phyloP scores from a whole-genome alignment of 1,140 invertebrate genomes.

The Archegozetes longisetosus region DNA sequence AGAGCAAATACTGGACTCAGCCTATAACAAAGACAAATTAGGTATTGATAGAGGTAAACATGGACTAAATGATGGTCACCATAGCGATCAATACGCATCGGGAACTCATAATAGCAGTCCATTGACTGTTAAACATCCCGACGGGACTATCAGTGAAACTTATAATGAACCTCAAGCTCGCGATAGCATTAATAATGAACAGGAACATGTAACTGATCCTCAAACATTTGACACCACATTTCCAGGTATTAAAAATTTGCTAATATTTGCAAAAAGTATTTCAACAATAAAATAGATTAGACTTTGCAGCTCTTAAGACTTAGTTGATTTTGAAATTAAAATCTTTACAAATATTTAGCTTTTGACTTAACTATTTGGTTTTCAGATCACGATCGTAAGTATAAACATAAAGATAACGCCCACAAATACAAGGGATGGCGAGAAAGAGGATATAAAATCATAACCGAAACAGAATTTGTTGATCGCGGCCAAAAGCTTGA shows the following conservation, averaged over 20 bases:
- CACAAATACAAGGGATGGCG: conserved; percentile 19
- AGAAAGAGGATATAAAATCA: conserved; percentile 23
- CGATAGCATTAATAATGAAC: neutral
- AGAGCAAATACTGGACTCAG: conserved; percentile 20
- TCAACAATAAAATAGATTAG: neutral
- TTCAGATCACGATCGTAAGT: neutral
- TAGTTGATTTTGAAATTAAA: too few species aligned
- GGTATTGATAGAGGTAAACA: conserved; percentile 8
- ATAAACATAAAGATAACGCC: neutral
- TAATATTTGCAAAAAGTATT: neutral
- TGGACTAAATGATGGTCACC: conserved; percentile 8
- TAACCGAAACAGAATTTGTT: conserved; percentile 19
- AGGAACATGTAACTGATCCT: neutral
- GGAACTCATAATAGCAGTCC: neutral
- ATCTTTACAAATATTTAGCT: too few species aligned
- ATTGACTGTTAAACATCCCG: neutral
- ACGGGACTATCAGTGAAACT: neutral
- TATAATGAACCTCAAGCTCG: neutral
- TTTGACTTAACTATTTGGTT: neutral
- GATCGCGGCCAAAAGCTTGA: neutral
- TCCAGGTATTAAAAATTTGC: neutral
- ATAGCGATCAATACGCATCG: too few species aligned
- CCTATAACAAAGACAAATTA: conserved; percentile 18
- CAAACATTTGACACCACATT: neutral
- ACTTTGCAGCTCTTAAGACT: too few species aligned